Base-by-base conservation (phyloP, 2,113 vertebrate species). In the Xyliphius kryptos region DNA sequence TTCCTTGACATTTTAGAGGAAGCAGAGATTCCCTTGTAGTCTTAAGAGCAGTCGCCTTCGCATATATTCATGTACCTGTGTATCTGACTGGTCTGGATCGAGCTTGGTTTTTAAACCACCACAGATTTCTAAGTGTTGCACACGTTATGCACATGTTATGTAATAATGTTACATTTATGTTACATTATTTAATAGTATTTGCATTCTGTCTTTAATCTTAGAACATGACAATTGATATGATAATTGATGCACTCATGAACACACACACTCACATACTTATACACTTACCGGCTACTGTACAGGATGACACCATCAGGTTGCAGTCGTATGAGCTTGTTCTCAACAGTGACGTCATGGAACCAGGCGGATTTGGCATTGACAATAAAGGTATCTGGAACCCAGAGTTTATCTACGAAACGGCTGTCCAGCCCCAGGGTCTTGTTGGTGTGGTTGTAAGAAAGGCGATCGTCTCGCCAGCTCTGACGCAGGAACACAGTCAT, bases 311-410 rank as follows among this genome's bases (percentile, higher is more conserved):
- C 95, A 0, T 98, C 92, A 0, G 95, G 95, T 84, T 97, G 95
- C 64, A 98, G 81, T 61, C 95, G 88, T 65, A 98, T 96, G 1
- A 98, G 89, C 70, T 98, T 98, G 83, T 98, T 98, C 78, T 98
- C 95, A 77, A 98, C 95, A 0, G 95, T 98, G 63, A 97, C 93
- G 1, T 98, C 95, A 2, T 98, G 95, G 84, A 98, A 98, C 95
- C 95, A 98, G 71, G 95, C 95, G 0, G 92, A 97, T 71, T 98
- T 98, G 83, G 95, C 93, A 0, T 98, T 98, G 43, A 98, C 95
- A 1, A 98, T 97, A 85, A 97, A 98, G 1, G 95, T 98, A 70
- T 98, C 95, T 0, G 95, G 95, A 20, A 98, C 55, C 95, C 95
- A 98, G 56, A 98, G 90, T 78, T 94, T 96, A 85, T 97, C 95